Base-by-base conservation (phyloP, 2,113 vertebrate genomes). In the Oncorhynchus kisutch region DNA sequence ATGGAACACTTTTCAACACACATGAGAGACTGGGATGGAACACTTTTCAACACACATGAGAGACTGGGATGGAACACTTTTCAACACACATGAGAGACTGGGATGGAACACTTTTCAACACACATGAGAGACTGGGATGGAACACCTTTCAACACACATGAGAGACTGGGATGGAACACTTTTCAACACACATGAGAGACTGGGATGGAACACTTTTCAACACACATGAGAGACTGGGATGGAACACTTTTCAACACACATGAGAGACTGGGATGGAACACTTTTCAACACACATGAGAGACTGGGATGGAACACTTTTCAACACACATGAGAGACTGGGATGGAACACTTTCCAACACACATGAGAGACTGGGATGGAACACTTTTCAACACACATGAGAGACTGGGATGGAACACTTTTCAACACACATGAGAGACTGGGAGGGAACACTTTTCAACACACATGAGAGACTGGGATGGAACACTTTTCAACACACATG, bases 101-200 rank as follows among this genome's bases (percentile, higher is more conserved):
- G 67, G 76, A 87, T 29, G 65, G 13, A 31, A 27, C 4, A 67
- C 22, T 67, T 14, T n/a, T n/a, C n/a, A 81, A 82, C 83, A 78
- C 74, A 67, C n/a, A 34, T 81, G 78, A 71, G 78, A 74, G 69
- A 73, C 60, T 67, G 65, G 67, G 76, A 87, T 29, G 65, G 13
- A 31, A 27, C 4, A 67, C 22, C 31, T 14, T n/a, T n/a, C n/a
- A 81, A 82, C 83, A 78, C 74, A 67, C n/a, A 34, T 81, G 78
- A 71, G 78, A 74, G 69, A 73, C 60, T 67, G 65, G 67, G 76
- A 87, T 29, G 65, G 13, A 31, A 27, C 4, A 67, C 22, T 67
- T 14, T n/a, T n/a, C n/a, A 81, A 82, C 83, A 78, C 74, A 67
- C n/a, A 34, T 81, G 78, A 71, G 78, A 74, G 69, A 73, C 60